phyloP scores from a whole-genome alignment of 1,140 invertebrate species.

The Aplysia californica region DNA sequence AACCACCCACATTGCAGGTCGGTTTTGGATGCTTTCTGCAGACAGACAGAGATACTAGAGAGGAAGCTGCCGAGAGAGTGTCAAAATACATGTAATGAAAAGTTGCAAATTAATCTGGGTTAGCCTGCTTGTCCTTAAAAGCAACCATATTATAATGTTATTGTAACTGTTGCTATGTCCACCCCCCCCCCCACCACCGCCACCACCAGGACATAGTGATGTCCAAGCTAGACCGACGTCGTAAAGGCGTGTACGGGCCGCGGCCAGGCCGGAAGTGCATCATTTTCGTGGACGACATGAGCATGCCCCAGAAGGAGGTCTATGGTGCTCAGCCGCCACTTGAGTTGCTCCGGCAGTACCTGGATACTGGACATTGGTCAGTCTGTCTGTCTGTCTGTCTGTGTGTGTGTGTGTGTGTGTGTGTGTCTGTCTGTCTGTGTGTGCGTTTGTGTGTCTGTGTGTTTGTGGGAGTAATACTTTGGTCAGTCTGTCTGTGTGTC shows the following conservation, averaged over 20 bases:
- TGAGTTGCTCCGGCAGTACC: slow-evolving; percentile 67
- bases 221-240: slow-evolving; percentile 65
- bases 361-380: slow-evolving; percentile 69
- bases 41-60: too few relatives aligned
- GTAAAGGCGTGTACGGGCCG: slow-evolving; percentile 68
- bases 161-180: too few relatives aligned
- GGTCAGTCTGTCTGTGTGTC: too few relatives aligned
- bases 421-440: background rate
- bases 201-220: slow-evolving; percentile 74
- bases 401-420: background rate
- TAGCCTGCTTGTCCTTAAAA: too few relatives aligned
- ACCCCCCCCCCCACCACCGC: background rate
- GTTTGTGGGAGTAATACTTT: too few relatives aligned
- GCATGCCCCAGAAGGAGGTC: slow-evolving; percentile 68
- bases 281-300: slow-evolving; percentile 69
- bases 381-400: slow-evolving; percentile 11
- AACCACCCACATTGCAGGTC: too few relatives aligned
- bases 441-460: background rate
- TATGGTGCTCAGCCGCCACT: slow-evolving; percentile 69
- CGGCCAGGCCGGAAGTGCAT: slow-evolving; percentile 67
- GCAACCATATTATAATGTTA: too few relatives aligned
- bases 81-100: too few relatives aligned
- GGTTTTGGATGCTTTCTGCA: too few relatives aligned
- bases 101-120: too few relatives aligned
- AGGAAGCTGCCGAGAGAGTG: too few relatives aligned